Conservation (phyloP, 2,888 invertebrate genomes). For the Meghimatium bilineatum region DNA sequence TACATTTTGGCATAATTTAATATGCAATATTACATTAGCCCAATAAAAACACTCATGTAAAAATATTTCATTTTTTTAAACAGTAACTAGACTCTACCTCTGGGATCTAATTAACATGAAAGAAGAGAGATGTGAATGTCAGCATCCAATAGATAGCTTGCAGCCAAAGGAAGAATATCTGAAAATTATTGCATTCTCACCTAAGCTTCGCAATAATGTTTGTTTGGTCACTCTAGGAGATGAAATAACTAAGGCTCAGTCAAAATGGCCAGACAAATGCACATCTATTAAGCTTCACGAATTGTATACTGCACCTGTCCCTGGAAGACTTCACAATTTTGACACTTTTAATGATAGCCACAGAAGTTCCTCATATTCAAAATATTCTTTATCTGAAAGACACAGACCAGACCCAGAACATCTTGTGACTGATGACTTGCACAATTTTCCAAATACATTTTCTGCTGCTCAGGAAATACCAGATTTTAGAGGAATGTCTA, state of each 20-base stretch:
- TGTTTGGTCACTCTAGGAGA: neutral
- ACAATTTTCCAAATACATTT: neutral
- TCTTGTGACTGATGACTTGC: neutral
- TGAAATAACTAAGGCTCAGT: neutral
- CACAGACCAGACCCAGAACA: neutral
- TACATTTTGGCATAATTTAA: too few species aligned
- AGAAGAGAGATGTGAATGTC: constrained; percentile 13
- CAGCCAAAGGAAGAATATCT: neutral
- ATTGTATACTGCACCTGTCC: neutral
- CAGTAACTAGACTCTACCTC: constrained; percentile 17
- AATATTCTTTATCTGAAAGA: neutral
- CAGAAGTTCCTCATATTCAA: neutral
- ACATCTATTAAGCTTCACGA: neutral
- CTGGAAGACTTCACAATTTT: neutral
- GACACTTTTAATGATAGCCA: neutral
- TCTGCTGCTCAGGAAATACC: neutral
- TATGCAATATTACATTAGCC: too few species aligned
- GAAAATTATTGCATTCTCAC: constrained; percentile 14
- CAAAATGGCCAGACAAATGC: neutral
- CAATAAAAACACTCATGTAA: neutral
- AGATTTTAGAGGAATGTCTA: neutral
- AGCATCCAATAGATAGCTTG: neutral
- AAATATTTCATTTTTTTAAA: neutral
- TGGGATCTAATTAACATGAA: constrained; percentile 41
- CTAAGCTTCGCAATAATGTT: neutral